Percentiles rank a stretch among this genome's conserved stretches.
Conservation (phyloP, 2,113 vertebrate species). For the Toxostoma redivivum region DNA sequence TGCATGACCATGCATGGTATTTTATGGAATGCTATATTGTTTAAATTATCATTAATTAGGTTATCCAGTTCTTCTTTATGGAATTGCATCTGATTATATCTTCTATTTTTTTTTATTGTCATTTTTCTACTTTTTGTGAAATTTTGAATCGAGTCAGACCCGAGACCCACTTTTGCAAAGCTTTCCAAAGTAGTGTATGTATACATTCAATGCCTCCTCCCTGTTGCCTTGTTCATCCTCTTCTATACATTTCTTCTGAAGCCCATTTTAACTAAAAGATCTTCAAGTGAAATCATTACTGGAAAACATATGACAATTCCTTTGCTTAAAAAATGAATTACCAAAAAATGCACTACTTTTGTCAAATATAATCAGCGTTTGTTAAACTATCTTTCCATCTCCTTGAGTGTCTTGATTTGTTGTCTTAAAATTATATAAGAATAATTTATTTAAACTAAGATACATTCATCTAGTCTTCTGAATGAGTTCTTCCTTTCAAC, state of each 20-base stretch:
- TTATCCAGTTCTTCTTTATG: not conserved
- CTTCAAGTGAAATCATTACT: not conserved
- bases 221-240: not conserved
- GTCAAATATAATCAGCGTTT: not conserved
- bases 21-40: not conserved
- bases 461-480: not conserved
- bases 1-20: not conserved
- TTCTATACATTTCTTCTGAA: not conserved
- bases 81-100: not conserved
- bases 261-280: not conserved
- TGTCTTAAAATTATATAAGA: not conserved
- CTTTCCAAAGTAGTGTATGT: not conserved
- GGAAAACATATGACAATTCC: not conserved
- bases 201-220: not conserved
- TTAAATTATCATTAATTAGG: not conserved
- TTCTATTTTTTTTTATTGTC: not conserved
- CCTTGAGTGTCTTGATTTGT: not conserved
- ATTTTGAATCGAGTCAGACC: not conserved
- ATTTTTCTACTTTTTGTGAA: not conserved
- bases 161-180: not conserved
- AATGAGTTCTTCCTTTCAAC: not conserved
- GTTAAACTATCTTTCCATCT: not conserved
- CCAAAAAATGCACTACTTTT: not conserved
- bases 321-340: not conserved
- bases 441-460: constrained; percentile 10